Percentiles rank a stretch among this genome's conserved stretches.
These are phyloP conservation scores for Sebastes fasciatus DNA, from an alignment of 2,113 vertebrate species.

Conservation along the genomic window DNA sequence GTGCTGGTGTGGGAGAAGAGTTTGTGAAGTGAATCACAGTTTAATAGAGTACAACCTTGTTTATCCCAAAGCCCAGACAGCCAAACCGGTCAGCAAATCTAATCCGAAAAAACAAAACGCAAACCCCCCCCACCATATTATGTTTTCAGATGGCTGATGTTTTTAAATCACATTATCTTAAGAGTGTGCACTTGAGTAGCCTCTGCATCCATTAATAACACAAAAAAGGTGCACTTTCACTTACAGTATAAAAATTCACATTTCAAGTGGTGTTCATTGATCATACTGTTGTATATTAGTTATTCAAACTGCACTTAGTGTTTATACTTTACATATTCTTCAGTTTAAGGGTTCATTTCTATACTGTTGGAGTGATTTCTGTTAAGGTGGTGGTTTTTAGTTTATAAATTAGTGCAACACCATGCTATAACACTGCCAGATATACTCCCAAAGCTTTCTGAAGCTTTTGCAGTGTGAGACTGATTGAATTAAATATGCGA, in stretches of 20 bases:
- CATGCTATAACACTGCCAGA: not conserved
- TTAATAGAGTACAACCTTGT: conserved; percentile 46
- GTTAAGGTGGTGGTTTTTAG: conserved; percentile 9
- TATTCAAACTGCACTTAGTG: conserved; percentile 27
- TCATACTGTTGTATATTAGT: not conserved
- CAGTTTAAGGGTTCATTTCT: conserved; percentile 15
- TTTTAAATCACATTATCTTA: conserved; percentile 63
- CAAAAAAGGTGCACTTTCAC: conserved; percentile 24
- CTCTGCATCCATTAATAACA: conserved; percentile 45
- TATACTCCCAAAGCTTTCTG: conserved; percentile 2
- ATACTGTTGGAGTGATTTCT: not conserved
- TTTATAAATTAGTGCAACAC: not conserved
- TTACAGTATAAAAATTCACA: conserved; percentile 38
- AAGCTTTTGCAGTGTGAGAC: conserved; percentile 20
- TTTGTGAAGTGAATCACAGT: conserved; percentile 17
- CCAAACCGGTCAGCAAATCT: conserved; percentile 33
- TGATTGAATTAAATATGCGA: conserved; percentile 21
- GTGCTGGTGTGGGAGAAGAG: conserved; percentile 6
- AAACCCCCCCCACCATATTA: not conserved
- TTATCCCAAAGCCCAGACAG: conserved; percentile 38
- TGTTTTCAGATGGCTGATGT: conserved; percentile 38
- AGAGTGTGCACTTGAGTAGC: conserved; percentile 44
- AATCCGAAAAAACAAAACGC: conserved; percentile 8
- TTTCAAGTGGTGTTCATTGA: conserved; percentile 46
- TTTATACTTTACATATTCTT: conserved; percentile 26